Percentiles rank a stretch among this genome's conserved stretches.
These are phyloP conservation scores for Poeciliopsis infans DNA, from an alignment of 2,797 vertebrate species.

Conservation along the genomic window DNA sequence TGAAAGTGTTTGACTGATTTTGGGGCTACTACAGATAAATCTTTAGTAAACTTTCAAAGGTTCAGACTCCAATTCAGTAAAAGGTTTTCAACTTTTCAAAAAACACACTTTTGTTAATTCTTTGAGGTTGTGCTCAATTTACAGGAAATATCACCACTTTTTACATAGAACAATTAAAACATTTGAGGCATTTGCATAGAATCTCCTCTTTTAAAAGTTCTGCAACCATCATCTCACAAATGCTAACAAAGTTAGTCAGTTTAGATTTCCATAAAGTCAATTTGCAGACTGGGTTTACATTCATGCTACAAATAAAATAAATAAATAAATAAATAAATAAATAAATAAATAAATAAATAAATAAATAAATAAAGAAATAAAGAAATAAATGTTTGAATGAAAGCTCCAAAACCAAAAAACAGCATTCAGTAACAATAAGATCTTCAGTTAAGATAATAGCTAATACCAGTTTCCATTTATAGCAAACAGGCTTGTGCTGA, in stretches of 20 bases:
- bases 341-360: too few relatives aligned
- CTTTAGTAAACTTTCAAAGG: background rate
- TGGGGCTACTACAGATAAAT: background rate
- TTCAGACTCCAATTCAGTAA: background rate
- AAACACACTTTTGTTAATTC: background rate
- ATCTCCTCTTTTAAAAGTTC: background rate
- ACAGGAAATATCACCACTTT: background rate
- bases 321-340: too few relatives aligned
- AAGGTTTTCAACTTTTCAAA: background rate
- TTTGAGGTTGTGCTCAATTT: background rate
- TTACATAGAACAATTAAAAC: too few relatives aligned
- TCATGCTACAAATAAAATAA: background rate
- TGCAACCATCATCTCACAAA: background rate
- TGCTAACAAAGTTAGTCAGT: background rate
- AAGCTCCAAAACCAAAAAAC: background rate
- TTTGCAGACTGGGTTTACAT: background rate
- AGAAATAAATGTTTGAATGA: background rate
- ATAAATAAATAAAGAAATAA: too few relatives aligned
- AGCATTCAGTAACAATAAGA: background rate
- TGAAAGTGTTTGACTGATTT: background rate
- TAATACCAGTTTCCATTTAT: background rate
- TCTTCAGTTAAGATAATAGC: background rate
- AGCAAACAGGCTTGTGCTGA: background rate
- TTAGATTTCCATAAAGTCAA: background rate
- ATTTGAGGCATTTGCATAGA: background rate